Base-by-base conservation (phyloP, 1,140 invertebrate species). In the Helicoverpa armigera region DNA sequence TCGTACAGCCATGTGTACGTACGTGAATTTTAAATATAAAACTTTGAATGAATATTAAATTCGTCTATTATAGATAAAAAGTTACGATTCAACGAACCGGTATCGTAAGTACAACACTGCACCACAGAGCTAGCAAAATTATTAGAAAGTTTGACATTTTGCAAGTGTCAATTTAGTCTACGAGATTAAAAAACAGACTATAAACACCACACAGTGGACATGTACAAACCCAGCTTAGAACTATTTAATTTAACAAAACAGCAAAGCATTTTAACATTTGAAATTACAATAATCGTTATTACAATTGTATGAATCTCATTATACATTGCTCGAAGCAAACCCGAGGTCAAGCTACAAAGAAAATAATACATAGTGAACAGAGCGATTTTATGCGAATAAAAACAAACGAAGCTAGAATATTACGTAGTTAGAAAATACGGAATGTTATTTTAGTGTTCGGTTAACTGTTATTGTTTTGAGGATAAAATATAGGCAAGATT, bases 311-410 rank as follows among this genome's bases (percentile, higher is more conserved):
- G 18, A 69, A 69, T 69, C 43, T 50, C n/a, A 10, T 50, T 69
- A 18, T 16, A 67, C 43, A 12, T 48, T 18, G n/a, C 16, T 23
- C 43, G 10, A 13, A 23, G 11, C 65, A 69, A 69, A 18, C 43
- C 14, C 43, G 65, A 50, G 43, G 65, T 69, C 65, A 69, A 50
- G 65, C n/a, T 18, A 69, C 9, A 50, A 16, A 69, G 58, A 69
- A 69, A 50, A 69, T 67, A 67, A 67, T 67, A 48, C 48, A 16
- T 1, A 12, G 14, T n/a, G 35, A 43, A 50, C 50, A 51, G 65
- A 43, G 43, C n/a, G 48, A 51, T 50, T 69, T 69, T 16, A 69
- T 50, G 65, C 9, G 43, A 69, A 69, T 50, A 16, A 69, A 67
- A 50, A 50, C 11, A 69, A 50, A 69, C 11, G 1, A 16, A 67